Conservation (phyloP, 2,113 vertebrate genomes). For the Telmatochromis brachygnathus region DNA sequence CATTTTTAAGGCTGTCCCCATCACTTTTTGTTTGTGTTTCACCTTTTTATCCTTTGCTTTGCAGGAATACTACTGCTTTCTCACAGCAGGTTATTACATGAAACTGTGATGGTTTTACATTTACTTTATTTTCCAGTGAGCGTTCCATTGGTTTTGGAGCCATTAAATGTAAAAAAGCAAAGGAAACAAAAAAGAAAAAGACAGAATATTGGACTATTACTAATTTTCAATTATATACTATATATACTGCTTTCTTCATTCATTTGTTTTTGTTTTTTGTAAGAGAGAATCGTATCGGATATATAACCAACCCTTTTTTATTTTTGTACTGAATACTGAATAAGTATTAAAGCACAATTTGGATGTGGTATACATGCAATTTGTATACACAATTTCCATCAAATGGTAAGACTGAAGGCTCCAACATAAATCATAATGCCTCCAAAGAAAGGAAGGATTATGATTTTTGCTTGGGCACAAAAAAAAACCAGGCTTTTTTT, state of each 20-base stretch:
- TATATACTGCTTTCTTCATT: not conserved
- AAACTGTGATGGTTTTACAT: not conserved
- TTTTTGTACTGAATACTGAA: not conserved
- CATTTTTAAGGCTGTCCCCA: not conserved
- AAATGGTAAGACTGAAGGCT: not conserved
- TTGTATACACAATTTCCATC: not conserved
- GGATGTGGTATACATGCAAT: not conserved
- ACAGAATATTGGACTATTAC: not conserved
- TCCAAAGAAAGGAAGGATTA: constrained; percentile 28
- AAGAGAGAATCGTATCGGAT: not conserved
- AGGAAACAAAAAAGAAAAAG: not conserved
- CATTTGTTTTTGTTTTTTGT: not conserved
- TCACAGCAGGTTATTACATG: not conserved
- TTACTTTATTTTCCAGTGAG: not conserved
- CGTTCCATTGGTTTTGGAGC: not conserved
- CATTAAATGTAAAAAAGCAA: not conserved
- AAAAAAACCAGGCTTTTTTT: not conserved
- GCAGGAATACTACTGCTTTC: not conserved
- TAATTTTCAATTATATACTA: not conserved
- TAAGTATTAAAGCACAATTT: not conserved
- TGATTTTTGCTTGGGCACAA: constrained; percentile 10
- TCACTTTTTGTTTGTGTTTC: not conserved
- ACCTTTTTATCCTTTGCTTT: not conserved
- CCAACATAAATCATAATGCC: constrained; percentile 25
- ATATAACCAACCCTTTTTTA: not conserved